Conservation (phyloP, 1,140 invertebrate species). For the Philotrypesis tridentata region DNA sequence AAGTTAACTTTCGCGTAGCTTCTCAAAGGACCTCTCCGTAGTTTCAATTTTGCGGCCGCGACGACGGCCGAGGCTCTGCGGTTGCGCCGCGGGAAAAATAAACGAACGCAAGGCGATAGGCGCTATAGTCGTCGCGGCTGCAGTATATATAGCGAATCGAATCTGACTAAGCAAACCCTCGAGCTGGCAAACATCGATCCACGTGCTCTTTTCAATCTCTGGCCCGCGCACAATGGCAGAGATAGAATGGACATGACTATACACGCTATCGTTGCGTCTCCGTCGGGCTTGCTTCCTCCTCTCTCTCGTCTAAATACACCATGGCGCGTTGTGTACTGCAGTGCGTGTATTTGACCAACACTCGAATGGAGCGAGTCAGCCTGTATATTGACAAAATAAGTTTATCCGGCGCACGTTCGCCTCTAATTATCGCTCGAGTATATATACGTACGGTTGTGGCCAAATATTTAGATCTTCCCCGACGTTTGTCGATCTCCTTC, state of each 20-base stretch:
- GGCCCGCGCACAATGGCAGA: not conserved
- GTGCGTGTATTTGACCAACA: conserved; percentile 22
- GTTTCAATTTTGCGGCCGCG: no score
- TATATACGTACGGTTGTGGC: not conserved
- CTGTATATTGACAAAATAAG: conserved; percentile 20
- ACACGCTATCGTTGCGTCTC: conserved; percentile 4
- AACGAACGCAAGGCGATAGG: no score
- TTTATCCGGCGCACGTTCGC: not conserved
- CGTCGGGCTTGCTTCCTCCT: not conserved
- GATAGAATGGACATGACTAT: not conserved
- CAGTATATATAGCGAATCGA: not conserved
- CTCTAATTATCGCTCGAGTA: conserved; percentile 26
- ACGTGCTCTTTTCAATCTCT: not conserved
- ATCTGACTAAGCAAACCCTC: not conserved
- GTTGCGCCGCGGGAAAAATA: no score
- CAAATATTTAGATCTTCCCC: not conserved
- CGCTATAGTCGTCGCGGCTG: no score
- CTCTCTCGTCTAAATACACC: not conserved
- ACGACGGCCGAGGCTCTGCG: no score
- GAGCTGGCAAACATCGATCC: not conserved
- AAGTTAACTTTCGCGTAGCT: no score
- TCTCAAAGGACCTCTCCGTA: no score
- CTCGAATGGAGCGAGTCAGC: conserved; percentile 12
- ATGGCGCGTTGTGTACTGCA: not conserved
- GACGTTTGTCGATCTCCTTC: not conserved